Conservation (phyloP, 2,113 vertebrate species). For the Seriola dumerili region DNA sequence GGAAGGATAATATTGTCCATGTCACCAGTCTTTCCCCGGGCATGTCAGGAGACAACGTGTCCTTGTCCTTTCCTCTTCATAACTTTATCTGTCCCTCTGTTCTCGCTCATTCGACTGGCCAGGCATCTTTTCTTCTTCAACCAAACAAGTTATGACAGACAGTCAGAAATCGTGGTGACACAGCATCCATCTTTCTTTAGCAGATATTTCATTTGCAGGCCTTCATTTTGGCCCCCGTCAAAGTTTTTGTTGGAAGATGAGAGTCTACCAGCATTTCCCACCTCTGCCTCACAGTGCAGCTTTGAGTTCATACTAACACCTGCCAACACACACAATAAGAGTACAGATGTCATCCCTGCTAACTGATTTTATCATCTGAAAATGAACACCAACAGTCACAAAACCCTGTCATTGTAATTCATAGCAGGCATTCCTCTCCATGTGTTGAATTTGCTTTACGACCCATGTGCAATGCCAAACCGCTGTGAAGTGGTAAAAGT, state of each 20-base stretch:
- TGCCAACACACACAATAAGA: constrained; percentile 49
- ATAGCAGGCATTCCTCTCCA: constrained; percentile 17
- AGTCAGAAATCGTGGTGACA: constrained; percentile 12
- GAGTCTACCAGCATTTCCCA: constrained; percentile 28
- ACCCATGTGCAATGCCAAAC: constrained; percentile 55
- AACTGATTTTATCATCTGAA: constrained; percentile 53
- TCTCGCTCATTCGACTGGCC: constrained; percentile 8
- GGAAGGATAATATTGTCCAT: constrained; percentile 62
- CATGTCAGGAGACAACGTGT: constrained; percentile 41
- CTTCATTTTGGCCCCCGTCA: not conserved
- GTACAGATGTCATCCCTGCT: constrained; percentile 40
- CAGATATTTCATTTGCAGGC: constrained; percentile 9
- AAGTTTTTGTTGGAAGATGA: constrained; percentile 43
- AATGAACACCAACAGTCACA: constrained; percentile 39
- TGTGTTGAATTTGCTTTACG: constrained; percentile 54
- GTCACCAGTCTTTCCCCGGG: constrained; percentile 41
- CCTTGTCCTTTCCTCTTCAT: constrained; percentile 53
- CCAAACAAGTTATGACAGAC: constrained; percentile 41
- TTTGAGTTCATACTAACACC: constrained; percentile 19
- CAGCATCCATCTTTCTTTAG: not conserved
- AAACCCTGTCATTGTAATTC: constrained; percentile 30
- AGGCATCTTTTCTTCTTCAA: constrained; percentile 10
- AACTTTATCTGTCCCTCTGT: constrained; percentile 20
- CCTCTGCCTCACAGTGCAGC: constrained; percentile 17
- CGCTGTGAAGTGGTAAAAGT: constrained; percentile 43